Conservation (phyloP, 2,888 invertebrate species). For the Agonopterix alstromeriana region DNA sequence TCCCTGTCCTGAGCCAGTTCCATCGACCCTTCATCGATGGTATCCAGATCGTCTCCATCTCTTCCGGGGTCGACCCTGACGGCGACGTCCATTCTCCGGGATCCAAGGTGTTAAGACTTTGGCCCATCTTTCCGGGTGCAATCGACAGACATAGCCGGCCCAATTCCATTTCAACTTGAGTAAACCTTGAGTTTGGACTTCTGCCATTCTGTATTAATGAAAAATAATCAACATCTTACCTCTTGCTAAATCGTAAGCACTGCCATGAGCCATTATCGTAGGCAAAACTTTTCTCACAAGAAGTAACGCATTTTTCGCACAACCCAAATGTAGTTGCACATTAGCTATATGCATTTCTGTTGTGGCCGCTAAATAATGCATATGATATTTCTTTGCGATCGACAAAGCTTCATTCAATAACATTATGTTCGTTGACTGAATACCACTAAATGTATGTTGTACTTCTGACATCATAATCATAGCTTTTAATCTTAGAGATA, state of each 20-base stretch:
- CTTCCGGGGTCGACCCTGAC: too few species aligned
- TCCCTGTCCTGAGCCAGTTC: too few species aligned
- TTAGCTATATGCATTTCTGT: slow-evolving; percentile 88
- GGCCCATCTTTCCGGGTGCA: too few species aligned
- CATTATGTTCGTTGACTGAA: slow-evolving; percentile 72
- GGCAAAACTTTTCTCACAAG: slow-evolving; percentile 83
- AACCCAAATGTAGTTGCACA: slow-evolving; percentile 84
- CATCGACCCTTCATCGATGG: too few species aligned
- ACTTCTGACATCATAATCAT: slow-evolving; percentile 82
- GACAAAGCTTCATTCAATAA: slow-evolving; percentile 83
- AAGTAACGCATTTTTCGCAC: slow-evolving; percentile 85
- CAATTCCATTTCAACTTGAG: too few species aligned
- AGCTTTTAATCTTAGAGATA: slow-evolving; percentile 78
- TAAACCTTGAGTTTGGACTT: too few species aligned
- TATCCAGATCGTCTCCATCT: too few species aligned
- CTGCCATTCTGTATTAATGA: too few species aligned
- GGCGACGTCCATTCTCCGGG: too few species aligned
- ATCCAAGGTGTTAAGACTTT: too few species aligned
- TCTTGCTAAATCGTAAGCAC: slow-evolving; percentile 87
- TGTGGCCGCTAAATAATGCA: slow-evolving; percentile 85
- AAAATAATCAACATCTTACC: slow-evolving; percentile 38
- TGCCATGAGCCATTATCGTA: slow-evolving; percentile 87
- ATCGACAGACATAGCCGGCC: too few species aligned
- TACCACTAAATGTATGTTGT: slow-evolving; percentile 77
- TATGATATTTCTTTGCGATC: slow-evolving; percentile 83